Percentiles rank a stretch among this genome's conserved stretches.
Conservation (phyloP, 2,888 invertebrate species). For the Melinaea marsaeus region DNA sequence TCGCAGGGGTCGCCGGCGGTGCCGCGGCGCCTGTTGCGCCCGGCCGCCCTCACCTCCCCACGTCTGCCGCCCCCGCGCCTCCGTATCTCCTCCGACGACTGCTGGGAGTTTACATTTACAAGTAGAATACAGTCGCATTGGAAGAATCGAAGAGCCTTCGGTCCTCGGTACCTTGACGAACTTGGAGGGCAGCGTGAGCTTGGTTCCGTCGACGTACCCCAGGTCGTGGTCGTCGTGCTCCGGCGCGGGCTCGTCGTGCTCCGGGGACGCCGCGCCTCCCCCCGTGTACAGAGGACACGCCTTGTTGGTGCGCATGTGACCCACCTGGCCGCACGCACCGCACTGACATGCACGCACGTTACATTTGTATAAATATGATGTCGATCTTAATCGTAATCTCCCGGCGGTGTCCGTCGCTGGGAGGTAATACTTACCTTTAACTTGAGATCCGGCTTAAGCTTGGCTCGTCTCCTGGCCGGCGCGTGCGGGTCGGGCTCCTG, state of each 20-base stretch:
- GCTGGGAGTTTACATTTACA: slow-evolving; percentile 37
- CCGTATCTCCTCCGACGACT: slow-evolving; percentile 92
- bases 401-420: too few species aligned
- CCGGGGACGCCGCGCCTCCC: slow-evolving; percentile 79
- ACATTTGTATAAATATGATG: too few species aligned
- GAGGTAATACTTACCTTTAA: slow-evolving; percentile 68
- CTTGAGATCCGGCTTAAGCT: slow-evolving; percentile 92
- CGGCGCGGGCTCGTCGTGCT: slow-evolving; percentile 87
- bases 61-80: slow-evolving; percentile 87
- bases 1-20: slow-evolving; percentile 79
- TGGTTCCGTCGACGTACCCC: slow-evolving; percentile 96
- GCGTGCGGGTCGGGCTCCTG: slow-evolving; percentile 76
- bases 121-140: too few species aligned
- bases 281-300: slow-evolving; percentile 96
- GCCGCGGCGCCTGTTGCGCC: slow-evolving; percentile 54
- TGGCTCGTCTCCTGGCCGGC: slow-evolving; percentile 87
- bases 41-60: slow-evolving; percentile 70
- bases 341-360: slow-evolving; percentile 78
- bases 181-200: slow-evolving; percentile 92
- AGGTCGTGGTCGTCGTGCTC: slow-evolving; percentile 90
- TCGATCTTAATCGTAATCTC: too few species aligned
- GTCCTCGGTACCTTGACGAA: slow-evolving; percentile 82
- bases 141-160: too few species aligned
- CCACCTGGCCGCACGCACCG: slow-evolving; percentile 96
- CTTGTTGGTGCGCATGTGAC: slow-evolving; percentile 94